Evolutionary conservation across 2,113 vertebrate genomes (phyloP), one percentile per base, ranked within the genome.

Genomic region (Microcebus jonahi): DNA sequence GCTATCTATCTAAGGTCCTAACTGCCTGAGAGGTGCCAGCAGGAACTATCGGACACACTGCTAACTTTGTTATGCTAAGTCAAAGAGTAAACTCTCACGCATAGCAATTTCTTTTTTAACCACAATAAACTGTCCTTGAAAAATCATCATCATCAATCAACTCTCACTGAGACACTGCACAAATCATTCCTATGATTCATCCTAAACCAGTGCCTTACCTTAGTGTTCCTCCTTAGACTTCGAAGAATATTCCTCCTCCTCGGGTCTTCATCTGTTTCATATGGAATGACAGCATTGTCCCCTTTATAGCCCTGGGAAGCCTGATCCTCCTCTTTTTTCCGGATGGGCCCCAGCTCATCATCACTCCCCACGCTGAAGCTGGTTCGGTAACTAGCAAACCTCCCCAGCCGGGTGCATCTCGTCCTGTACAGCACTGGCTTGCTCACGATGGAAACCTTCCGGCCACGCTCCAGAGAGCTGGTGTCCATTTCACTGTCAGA

Each of bases 401-500:
- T 99, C 2, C 99, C 99, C 4, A 99, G 98, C 10, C 99, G 98
- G 25, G 99, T 98, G 81, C 99, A 99, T 42, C 99, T 97, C 5
- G 99, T 99, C 53, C 99, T 99, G 96, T 99, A 99, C 1, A 99
- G 97, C 68, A 98, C 98, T 0, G 99, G 99, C 27, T 99, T 99
- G 94, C 98, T 97, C 0, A 98, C 98, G 0, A 98, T 97, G 0
- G 99, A 98, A 0, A 98, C 92, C 55, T 99, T 99, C 1, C 99
- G 98, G 48, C 98, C 98, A 4, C 99, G 99, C 79, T 99, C 99
- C 95, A 99, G 50, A 3, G 99, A 99, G 97, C 99, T 98, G 4
- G 99, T 99, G 96, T 99, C 99, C 88, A 99, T 99, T 91, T 99
- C 99, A 6, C 99, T 99, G 98, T 99, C 99, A 0, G 99, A 99